A percentile compares a stretch with the other conserved stretches of the same genome.
These are phyloP conservation scores for Tuta absoluta DNA, from an alignment of 2,888 invertebrate species.

Conservation along the genomic window DNA sequence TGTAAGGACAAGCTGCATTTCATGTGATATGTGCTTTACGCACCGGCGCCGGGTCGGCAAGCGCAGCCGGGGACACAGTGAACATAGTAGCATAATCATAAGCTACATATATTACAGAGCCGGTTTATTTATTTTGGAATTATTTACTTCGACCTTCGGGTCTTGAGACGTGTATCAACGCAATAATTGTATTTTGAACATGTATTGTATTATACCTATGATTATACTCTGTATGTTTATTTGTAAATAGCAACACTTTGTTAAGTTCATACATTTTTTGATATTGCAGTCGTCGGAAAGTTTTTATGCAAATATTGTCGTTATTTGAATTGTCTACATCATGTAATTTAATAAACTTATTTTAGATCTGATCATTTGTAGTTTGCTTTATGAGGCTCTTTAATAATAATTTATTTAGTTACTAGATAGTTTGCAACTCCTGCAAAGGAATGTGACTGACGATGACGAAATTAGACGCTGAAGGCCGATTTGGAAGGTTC, in stretches of 20 bases:
- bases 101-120: neutral
- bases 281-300: constrained; percentile 37
- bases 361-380: constrained; percentile 58
- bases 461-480: too few relatives aligned
- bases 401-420: neutral
- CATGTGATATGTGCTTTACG: constrained; percentile 30
- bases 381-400: neutral
- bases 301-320: constrained; percentile 52
- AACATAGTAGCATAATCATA: neutral
- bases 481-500: too few relatives aligned
- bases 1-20: constrained; percentile 39
- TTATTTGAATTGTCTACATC: constrained; percentile 50
- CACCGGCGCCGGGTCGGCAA: constrained; percentile 30
- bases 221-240: constrained; percentile 54
- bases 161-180: constrained; percentile 56
- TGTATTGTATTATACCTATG: constrained; percentile 47
- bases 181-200: constrained; percentile 65
- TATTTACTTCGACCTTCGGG: constrained; percentile 2
- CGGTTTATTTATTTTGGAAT: constrained; percentile 20
- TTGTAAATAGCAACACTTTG: constrained; percentile 60
- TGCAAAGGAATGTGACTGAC: too few relatives aligned
- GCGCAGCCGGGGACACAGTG: neutral
- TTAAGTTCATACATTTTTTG: constrained; percentile 18
- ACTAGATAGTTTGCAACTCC: neutral
- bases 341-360: constrained; percentile 60